phyloP scores from a whole-genome alignment of 2,888 invertebrate genomes.

The Megamerina dolium region DNA sequence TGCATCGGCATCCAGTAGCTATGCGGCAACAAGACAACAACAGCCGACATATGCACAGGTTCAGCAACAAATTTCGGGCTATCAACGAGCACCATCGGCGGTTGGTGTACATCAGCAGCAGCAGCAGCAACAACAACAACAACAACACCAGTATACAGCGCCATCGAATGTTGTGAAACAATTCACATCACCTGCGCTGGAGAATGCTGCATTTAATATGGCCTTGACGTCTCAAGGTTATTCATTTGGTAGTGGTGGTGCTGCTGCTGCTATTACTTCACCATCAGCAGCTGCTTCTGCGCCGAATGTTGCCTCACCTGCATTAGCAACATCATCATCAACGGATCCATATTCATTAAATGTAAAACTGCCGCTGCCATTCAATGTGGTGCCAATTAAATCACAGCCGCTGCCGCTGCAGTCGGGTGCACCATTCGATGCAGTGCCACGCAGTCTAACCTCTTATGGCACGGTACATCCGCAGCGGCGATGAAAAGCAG shows the following conservation, averaged over 20 bases:
- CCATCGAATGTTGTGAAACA: slow-evolving; percentile 20
- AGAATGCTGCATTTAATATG: slow-evolving; percentile 38
- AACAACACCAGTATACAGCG: background rate
- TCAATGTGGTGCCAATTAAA: slow-evolving; percentile 36
- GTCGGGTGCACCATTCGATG: slow-evolving; percentile 36
- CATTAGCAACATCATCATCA: background rate
- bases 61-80: no score
- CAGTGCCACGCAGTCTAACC: slow-evolving; percentile 32
- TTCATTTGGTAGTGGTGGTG: slow-evolving; percentile 19
- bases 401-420: slow-evolving; percentile 37
- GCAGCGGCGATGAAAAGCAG: slow-evolving; percentile 27
- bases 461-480: slow-evolving; percentile 40
- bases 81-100: no score
- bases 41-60: no score
- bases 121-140: background rate
- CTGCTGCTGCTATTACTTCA: background rate
- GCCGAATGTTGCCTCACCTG: background rate
- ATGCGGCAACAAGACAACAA: no score
- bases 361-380: slow-evolving; percentile 37
- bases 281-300: background rate
- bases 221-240: slow-evolving; percentile 39
- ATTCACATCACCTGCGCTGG: slow-evolving; percentile 33
- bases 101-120: no score
- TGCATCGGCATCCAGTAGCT: no score
- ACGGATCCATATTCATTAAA: slow-evolving; percentile 26